Base-by-base conservation (phyloP, 2,113 vertebrate genomes). In the Laticauda laticaudata region DNA sequence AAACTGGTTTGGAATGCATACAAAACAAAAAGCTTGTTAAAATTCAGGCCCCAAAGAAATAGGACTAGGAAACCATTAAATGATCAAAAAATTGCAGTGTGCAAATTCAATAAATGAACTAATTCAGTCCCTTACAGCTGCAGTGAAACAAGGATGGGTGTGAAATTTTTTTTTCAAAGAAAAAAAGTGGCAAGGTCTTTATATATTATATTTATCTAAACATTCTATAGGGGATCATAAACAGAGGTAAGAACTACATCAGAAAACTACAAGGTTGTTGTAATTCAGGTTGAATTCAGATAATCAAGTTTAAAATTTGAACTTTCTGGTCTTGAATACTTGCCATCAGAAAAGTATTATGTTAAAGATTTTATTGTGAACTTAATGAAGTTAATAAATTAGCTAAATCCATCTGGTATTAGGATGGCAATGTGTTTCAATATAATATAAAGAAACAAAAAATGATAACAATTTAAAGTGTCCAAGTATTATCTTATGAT, bases 31-130 rank as follows among this genome's bases (percentile, higher is more conserved):
- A 87, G 20, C 51, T 93, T 86, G 92, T 61, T 61, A 85, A 90
- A 94, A 23, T 43, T 75, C 4, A 21, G 20, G n/a, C 87, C 0
- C 23, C 2, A 51, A 94, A 64, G 92, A n/a, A 4, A 92, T 87
- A 24, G 3, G 91, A 89, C 91, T 94, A 11, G 92, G 91, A 43
- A 48, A 89, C 26, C 34, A 91, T 92, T 59, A 53, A 94, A 95
- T 92, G 9, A 8, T 15, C 5, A 91, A 61, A 61, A 94, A 92
- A 23, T 64, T 91, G 45, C 92, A 11, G 39, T 34, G 86, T 43
- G 48, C 4, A 81, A 0, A n/a, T 89, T 56, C 34, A 93, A 75
- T 43, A 94, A 93, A 87, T 21, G 26, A 3, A 7, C 51, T 21
- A 87, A 88, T 91, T 91, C 54, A 11, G 48, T 20, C 4, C 2